Evolutionary conservation across 2,888 invertebrate genomes (phyloP), one percentile per base, ranked within the genome.

Genomic region (Tinea pellionella): DNA sequence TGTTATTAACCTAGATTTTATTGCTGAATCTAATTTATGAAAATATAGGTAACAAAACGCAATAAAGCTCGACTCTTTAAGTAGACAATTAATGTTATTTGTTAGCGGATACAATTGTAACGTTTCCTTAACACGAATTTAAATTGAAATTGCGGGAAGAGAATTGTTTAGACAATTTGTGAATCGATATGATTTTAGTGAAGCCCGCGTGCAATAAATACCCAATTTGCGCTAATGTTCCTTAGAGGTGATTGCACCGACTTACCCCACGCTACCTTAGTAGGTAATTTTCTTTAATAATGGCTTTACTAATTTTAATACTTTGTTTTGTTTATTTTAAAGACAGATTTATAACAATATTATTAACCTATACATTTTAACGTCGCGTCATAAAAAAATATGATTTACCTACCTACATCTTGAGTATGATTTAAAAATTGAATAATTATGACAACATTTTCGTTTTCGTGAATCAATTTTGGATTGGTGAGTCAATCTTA

Each of bases 221-320:
- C 63, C 69, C 69, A 72, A 72, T 71, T 73, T 70, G 62, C 59
- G 56, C 57, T 32, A 57, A 53, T 53, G 53, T 59, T 56, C 59
- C 61, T 63, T 63, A 60, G 61, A 60, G 59, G 62, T 59, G 62
- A 62, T 62, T 62, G 63, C 61, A 61, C 63, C 62, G 61, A 61
- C 12, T 47, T 58, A 59, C 57, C 0, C 55, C 59, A 30, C 61
- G 59, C 60, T 59, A 59, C 30, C 32, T 24, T n/a, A 58, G 66
- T 69, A 68, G 57, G 66, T 69, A 68, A 72, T 72, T 74, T 68
- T 61, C 62, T 59, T 64, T 75, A 74, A 75, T 74, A 72, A 74
- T 67, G 65, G 62, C 64, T 63, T 61, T 61, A 51, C 61, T 65
- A 66, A 69, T 65, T 66, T 15, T 6, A 57, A n/a, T 13, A 12